phyloP scores from a whole-genome alignment of 2,888 invertebrate species.

The Himalopsyche japonica region DNA sequence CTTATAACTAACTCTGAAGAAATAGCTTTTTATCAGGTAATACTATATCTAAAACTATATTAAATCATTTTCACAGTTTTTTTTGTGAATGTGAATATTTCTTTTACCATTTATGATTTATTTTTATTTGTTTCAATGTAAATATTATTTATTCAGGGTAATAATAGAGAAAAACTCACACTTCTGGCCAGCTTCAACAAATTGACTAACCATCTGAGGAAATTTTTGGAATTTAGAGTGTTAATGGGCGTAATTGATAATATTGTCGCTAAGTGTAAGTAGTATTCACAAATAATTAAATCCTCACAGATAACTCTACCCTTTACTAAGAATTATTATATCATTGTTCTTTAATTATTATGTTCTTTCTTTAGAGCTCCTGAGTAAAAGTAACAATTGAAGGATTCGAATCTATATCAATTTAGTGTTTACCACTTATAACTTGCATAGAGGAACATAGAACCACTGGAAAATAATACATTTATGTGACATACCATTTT shows the following conservation, averaged over 20 bases:
- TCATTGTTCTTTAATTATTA: no score
- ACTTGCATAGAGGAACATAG: no score
- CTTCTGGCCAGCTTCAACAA: constrained; percentile 87
- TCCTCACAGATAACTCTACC: neutral
- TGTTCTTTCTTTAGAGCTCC: neutral
- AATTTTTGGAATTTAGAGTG: constrained; percentile 86
- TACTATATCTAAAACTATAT: neutral
- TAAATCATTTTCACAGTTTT: neutral
- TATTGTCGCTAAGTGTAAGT: constrained; percentile 91
- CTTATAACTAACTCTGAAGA: constrained; percentile 98
- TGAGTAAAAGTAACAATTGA: no score
- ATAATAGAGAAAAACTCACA: constrained; percentile 84
- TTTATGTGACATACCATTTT: no score
- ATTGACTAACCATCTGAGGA: constrained; percentile 80
- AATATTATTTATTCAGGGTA: constrained; percentile 63
- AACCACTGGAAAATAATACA: no score
- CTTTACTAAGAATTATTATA: neutral
- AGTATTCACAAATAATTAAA: constrained; percentile 12
- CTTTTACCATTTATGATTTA: neutral
- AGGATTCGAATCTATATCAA: no score
- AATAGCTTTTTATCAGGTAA: constrained; percentile 78
- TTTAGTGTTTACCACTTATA: no score
- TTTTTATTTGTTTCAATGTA: constrained; percentile 9
- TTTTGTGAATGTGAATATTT: neutral
- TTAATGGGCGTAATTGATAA: constrained; percentile 95